A percentile compares a stretch with the other conserved stretches of the same genome.
These are phyloP conservation scores for Paralichthys olivaceus DNA, from an alignment of 2,113 vertebrate genomes.

Conservation along the genomic window DNA sequence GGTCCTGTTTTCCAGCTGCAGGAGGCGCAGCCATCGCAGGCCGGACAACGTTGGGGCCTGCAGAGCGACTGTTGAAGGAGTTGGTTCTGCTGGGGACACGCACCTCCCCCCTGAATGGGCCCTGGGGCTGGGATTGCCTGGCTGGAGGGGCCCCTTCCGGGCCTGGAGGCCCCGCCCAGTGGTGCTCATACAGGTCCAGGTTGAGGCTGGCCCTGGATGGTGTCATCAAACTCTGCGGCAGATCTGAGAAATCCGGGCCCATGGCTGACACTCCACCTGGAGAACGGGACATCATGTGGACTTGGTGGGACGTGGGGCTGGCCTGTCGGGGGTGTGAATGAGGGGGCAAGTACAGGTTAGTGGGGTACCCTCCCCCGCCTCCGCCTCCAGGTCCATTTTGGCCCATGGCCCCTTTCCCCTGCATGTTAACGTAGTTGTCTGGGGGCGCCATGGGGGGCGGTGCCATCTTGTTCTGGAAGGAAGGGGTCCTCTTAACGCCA, in stretches of 20 bases:
- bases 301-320: constrained; percentile 90
- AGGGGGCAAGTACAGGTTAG: constrained; percentile 84
- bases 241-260: constrained; percentile 88
- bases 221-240: constrained; percentile 86
- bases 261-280: constrained; percentile 79
- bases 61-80: constrained; percentile 93
- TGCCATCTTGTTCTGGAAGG: constrained; percentile 94
- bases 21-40: constrained; percentile 79
- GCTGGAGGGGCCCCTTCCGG: constrained; percentile 84
- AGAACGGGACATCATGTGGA: constrained; percentile 88
- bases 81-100: constrained; percentile 90
- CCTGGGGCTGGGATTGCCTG: constrained; percentile 83
- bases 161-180: constrained; percentile 86
- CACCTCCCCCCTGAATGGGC: constrained; percentile 88
- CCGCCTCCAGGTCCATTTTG: constrained; percentile 78
- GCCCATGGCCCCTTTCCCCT: constrained; percentile 85
- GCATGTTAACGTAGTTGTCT: constrained; percentile 87
- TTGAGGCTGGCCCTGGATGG: constrained; percentile 94
- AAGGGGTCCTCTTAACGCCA: constrained; percentile 92
- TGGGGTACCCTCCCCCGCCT: constrained; percentile 80
- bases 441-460: constrained; percentile 70
- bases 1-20: constrained; percentile 82
- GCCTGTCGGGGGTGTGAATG: constrained; percentile 91
- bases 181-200: constrained; percentile 90
- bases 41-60: constrained; percentile 82